Conservation (phyloP, 2,888 invertebrate species). For the Monoplex corrugatus region DNA sequence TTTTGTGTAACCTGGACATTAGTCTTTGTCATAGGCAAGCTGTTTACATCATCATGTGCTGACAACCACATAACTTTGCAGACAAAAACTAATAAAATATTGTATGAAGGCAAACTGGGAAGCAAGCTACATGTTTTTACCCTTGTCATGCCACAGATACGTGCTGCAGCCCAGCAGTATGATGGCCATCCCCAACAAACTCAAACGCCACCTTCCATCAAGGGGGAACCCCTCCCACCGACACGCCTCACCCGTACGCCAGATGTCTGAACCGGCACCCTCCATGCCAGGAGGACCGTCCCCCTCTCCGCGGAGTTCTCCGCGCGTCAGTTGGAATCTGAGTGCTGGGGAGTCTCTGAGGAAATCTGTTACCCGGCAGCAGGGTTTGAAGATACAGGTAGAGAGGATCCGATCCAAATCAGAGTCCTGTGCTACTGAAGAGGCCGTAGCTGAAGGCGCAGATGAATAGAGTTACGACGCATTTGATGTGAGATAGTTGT, state of each 20-base stretch:
- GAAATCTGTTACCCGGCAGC: constrained; percentile 21
- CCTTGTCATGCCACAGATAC: no score
- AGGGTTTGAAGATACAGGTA: neutral
- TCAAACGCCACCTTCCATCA: constrained; percentile 47
- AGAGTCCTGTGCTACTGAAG: constrained; percentile 50
- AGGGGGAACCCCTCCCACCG: neutral
- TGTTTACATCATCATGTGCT: no score
- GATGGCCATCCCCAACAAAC: constrained; percentile 66
- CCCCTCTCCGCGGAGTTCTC: neutral
- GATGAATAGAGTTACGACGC: no score
- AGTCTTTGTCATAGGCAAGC: no score
- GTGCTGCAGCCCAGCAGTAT: constrained; percentile 68
- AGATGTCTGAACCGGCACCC: neutral
- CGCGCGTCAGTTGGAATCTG: constrained; percentile 17
- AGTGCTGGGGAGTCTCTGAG: neutral
- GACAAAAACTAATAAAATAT: no score
- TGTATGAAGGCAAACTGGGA: no score
- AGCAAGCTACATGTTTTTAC: no score
- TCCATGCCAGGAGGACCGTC: neutral
- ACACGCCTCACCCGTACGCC: neutral
- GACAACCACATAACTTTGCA: no score
- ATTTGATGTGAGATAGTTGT: no score
- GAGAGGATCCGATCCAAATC: constrained; percentile 51
- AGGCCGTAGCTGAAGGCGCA: no score
- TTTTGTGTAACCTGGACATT: no score